Conservation (phyloP, 2,113 vertebrate genomes). For the Mellivora capensis region DNA sequence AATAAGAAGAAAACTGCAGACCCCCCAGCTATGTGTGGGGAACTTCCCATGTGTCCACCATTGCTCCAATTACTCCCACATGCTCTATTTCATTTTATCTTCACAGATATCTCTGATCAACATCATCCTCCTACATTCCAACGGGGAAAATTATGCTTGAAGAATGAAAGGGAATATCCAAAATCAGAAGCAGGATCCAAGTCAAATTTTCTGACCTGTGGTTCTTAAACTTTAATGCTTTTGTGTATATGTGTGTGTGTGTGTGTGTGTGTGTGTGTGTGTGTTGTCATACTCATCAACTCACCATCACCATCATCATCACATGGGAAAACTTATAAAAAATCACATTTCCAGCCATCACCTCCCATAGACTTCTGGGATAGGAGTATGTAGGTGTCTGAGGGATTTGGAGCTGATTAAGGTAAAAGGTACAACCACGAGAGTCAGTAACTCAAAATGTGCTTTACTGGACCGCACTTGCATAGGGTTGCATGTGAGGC, state of each 20-base stretch:
- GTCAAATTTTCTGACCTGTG: background rate
- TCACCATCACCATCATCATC: background rate
- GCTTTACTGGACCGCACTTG: background rate
- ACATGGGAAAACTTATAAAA: background rate
- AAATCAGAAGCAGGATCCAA: slow-evolving; percentile 9
- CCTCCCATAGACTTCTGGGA: background rate
- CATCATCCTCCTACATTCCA: background rate
- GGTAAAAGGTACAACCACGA: background rate
- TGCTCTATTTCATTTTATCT: background rate
- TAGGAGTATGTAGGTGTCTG: background rate
- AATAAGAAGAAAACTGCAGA: background rate
- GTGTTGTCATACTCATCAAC: background rate
- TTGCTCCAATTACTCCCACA: background rate
- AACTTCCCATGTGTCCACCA: background rate
- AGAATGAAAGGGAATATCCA: background rate
- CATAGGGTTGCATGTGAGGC: background rate
- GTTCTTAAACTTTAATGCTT: background rate
- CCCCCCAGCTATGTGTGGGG: accelerated
- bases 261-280: no score
- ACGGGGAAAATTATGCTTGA: background rate
- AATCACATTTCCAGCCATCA: background rate
- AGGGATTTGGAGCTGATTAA: background rate
- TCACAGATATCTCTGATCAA: background rate
- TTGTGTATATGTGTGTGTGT: no score
- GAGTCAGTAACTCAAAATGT: background rate